Evolutionary conservation across 1,140 invertebrate species (phyloP).

Genomic region (Whitmania pigra): DNA sequence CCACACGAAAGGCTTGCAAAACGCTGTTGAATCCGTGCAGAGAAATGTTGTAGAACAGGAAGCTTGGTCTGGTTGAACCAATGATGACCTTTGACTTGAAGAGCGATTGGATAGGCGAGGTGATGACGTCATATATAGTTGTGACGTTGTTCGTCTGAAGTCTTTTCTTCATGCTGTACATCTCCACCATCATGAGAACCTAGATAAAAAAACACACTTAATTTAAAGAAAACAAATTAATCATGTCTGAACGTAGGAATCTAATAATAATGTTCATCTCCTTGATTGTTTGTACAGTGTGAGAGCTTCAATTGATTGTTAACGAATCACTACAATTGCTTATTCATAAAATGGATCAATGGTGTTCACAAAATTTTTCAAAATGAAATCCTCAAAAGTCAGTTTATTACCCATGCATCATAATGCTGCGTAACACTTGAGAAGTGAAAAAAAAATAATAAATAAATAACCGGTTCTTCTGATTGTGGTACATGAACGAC

Average conservation of each 20-base stretch:
- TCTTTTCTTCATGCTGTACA: conserved; percentile 49
- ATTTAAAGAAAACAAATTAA: too few relatives aligned
- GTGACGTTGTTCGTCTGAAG: conserved; percentile 47
- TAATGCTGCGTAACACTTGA: too few relatives aligned
- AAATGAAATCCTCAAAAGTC: too few relatives aligned
- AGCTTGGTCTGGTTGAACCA: conserved; percentile 45
- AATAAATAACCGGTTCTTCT: conserved; percentile 45
- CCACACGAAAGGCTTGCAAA: conserved; percentile 48
- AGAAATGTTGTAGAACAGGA: conserved; percentile 50
- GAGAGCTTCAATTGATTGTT: too few relatives aligned
- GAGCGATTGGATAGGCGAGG: conserved; percentile 33
- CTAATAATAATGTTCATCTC: too few relatives aligned
- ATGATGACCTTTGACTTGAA: conserved; percentile 32
- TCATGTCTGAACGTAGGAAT: too few relatives aligned
- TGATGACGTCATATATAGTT: conserved; percentile 33
- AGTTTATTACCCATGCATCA: too few relatives aligned
- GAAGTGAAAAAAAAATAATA: not conserved
- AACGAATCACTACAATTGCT: too few relatives aligned
- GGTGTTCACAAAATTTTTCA: too few relatives aligned
- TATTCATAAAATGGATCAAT: too few relatives aligned
- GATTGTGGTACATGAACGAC: conserved; percentile 54
- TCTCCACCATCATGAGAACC: conserved; percentile 53
- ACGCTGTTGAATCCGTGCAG: conserved; percentile 47
- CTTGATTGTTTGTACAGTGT: too few relatives aligned
- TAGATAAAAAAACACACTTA: too few relatives aligned